A percentile compares a stretch with the other conserved stretches of the same genome.
Conservation (phyloP, 2,888 invertebrate genomes). For the Standfussiana lucernea region DNA sequence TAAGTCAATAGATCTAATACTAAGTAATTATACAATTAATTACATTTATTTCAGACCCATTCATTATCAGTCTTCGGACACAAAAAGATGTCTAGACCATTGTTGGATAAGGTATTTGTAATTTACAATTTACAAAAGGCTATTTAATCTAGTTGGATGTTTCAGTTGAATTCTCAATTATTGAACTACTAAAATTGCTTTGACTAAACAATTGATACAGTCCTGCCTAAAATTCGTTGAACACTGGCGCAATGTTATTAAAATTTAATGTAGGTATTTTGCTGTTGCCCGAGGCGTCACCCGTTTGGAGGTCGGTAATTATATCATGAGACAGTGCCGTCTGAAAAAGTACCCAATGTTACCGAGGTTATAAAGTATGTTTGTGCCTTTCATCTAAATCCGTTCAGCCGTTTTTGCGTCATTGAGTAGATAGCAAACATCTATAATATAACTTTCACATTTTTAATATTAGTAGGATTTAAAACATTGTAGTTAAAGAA, state of each 20-base stretch:
- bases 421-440: no score
- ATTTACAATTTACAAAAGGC: background rate
- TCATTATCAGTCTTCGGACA: slow-evolving; percentile 12
- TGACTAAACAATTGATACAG: background rate
- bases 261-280: background rate
- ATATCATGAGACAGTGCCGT: no score
- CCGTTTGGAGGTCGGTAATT: background rate
- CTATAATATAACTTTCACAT: no score
- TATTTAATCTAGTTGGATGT: background rate
- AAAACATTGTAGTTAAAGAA: background rate
- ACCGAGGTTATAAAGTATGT: no score
- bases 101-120: background rate
- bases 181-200: background rate
- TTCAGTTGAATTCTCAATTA: background rate
- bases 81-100: slow-evolving; percentile 45
- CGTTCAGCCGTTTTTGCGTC: no score
- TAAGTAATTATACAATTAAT: slow-evolving; percentile 12
- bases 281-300: background rate
- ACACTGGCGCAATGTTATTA: background rate
- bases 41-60: background rate
- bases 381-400: no score
- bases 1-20: background rate
- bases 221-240: background rate
- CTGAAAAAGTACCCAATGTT: no score
- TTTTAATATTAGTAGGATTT: background rate